Evolutionary conservation across 1,140 invertebrate genomes (phyloP).

Genomic region (Linepithema humile): DNA sequence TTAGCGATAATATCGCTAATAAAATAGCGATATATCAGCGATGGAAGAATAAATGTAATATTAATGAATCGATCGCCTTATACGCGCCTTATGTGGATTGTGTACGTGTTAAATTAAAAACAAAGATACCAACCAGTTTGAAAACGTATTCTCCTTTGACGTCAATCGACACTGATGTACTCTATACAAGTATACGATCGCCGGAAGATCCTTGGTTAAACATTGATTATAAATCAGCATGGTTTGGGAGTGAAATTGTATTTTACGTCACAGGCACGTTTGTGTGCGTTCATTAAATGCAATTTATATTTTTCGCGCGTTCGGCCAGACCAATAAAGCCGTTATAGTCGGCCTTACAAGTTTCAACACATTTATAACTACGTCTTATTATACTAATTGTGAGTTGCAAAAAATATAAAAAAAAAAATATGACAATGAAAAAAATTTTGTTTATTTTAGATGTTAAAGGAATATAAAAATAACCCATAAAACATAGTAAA

Average conservation of each 20-base stretch:
- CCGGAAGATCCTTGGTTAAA: background rate
- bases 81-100: too few species aligned
- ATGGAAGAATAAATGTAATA: too few species aligned
- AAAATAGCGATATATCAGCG: too few species aligned
- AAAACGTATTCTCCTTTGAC: background rate
- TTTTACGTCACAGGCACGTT: background rate
- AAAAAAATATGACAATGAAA: background rate
- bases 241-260: background rate
- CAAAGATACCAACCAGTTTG: background rate
- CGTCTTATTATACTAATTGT: slow-evolving; percentile 3
- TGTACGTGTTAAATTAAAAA: background rate
- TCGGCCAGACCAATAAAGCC: slow-evolving; percentile 30
- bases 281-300: background rate
- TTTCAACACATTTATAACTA: background rate
- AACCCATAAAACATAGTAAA: too few species aligned
- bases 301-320: slow-evolving; percentile 44
- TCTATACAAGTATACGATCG: background rate
- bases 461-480: too few species aligned
- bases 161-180: background rate
- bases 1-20: too few species aligned
- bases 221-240: background rate
- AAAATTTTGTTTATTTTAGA: too few species aligned
- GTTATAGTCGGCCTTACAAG: slow-evolving; percentile 33
- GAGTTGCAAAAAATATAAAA: background rate
- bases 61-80: too few species aligned